Evolutionary conservation across 2,113 vertebrate genomes (phyloP).

Genomic region (Phrynocephalus versicolor): DNA sequence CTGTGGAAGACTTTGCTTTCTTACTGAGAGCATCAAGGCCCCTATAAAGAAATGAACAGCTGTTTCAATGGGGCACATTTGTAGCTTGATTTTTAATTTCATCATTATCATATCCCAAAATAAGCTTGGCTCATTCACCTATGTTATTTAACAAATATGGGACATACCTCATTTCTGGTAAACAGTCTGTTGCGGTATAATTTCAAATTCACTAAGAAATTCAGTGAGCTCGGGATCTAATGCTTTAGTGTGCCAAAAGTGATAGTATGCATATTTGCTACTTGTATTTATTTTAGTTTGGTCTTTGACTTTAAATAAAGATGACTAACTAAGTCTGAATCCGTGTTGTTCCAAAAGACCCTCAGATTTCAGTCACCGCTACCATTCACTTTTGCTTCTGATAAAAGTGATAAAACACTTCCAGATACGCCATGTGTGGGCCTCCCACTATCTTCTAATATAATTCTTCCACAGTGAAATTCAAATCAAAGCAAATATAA

Average conservation of each 20-base stretch:
- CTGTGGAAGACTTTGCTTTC: constrained; percentile 77
- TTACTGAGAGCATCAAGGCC: constrained; percentile 89
- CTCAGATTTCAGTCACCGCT: neutral
- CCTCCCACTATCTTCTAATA: neutral
- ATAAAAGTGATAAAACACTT: neutral
- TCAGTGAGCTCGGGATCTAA: too few species aligned
- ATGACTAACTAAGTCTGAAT: too few species aligned
- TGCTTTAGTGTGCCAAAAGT: too few species aligned
- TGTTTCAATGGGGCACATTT: constrained; percentile 9
- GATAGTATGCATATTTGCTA: too few species aligned
- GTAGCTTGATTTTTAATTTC: neutral
- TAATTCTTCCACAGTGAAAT: neutral
- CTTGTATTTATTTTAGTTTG: too few species aligned
- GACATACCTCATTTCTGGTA: neutral
- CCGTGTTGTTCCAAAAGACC: rapidly evolving
- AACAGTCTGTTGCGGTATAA: neutral
- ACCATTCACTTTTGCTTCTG: neutral
- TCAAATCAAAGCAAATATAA: too few species aligned
- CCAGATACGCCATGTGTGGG: neutral
- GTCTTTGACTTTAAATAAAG: too few species aligned
- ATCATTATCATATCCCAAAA: neutral
- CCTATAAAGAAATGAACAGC: constrained; percentile 68
- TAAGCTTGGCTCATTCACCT: neutral
- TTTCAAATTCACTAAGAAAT: too few species aligned
- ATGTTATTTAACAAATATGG: neutral